Evolutionary conservation across 2,888 invertebrate species (phyloP), one percentile per base, ranked within the genome.

Genomic region (Calephelis perditalis): DNA sequence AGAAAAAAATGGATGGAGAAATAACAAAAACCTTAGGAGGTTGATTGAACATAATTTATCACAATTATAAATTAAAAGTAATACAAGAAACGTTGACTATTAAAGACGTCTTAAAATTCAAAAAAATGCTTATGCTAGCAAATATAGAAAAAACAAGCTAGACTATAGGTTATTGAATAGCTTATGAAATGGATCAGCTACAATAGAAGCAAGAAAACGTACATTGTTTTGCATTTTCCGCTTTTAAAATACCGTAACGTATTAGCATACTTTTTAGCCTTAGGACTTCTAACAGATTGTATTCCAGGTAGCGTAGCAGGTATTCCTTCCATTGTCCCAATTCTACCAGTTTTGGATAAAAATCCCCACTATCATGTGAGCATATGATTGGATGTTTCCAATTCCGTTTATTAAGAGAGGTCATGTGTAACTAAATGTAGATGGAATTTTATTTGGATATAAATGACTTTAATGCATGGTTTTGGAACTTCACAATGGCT

Each of bases 401-500:
- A 54, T n/a, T 54, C 52, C 52, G 52, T 54, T 54, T 54, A 11
- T 54, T 54, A 54, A 54, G 36, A 54, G 11, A 35, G 26, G 36
- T 54, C 52, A 36, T 52, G 36, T 26, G 11, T 15, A 54, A 54
- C 11, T 35, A 15, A 52, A 52, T 54, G 36, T 36, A 35, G 52
- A 35, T 54, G 36, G 52, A 54, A 11, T 35, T 40, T 36, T 54
- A 36, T 54, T 54, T 54, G 52, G 52, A 54, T 54, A 54, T 35
- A 54, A 35, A 35, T 54, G 52, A 54, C 52, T 35, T 36, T 54
- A 54, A 52, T 54, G 52, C 52, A 54, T 54, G 52, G 52, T 54
- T 54, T 54, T 54, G 52, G 52, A 54, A 54, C 26, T 26, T 52
- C 52, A 52, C 52, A 52, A 52, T 52, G 52, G 52, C 52, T 52